Conservation (phyloP, 2,113 vertebrate genomes). For the Zapus hudsonius region DNA sequence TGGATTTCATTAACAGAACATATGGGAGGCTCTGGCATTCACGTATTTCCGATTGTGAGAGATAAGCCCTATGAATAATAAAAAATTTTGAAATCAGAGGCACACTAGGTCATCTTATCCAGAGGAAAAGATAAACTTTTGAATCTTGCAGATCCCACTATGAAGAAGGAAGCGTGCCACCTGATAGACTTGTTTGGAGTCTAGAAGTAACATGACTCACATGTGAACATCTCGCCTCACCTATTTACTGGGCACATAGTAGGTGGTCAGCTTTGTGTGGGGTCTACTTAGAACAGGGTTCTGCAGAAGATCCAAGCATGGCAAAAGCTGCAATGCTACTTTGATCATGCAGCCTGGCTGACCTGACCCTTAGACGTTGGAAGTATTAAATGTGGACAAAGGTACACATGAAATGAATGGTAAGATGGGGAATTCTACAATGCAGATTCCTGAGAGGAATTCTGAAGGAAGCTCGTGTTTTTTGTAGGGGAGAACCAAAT, state of each 20-base stretch:
- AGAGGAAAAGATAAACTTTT: neutral
- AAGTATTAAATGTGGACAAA: neutral
- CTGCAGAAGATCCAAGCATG: neutral
- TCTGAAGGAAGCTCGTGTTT: neutral
- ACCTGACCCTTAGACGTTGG: neutral
- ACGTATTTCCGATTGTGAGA: neutral
- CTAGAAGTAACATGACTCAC: neutral
- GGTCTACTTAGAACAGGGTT: neutral
- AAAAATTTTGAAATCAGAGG: neutral
- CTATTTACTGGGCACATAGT: neutral
- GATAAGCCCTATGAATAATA: neutral
- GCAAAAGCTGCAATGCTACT: neutral
- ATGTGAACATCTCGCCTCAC: fast-evolving
- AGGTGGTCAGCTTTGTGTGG: neutral
- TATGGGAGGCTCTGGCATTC: neutral
- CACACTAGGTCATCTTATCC: neutral
- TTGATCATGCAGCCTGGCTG: neutral
- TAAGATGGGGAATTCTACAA: neutral
- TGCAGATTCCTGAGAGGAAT: too few relatives aligned
- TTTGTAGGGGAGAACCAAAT: neutral
- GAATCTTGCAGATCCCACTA: neutral
- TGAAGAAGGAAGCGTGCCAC: neutral
- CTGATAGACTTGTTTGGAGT: neutral
- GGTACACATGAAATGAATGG: too few relatives aligned
- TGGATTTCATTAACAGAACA: neutral